Conservation (phyloP, 2,113 vertebrate genomes). For the Eira barbara region DNA sequence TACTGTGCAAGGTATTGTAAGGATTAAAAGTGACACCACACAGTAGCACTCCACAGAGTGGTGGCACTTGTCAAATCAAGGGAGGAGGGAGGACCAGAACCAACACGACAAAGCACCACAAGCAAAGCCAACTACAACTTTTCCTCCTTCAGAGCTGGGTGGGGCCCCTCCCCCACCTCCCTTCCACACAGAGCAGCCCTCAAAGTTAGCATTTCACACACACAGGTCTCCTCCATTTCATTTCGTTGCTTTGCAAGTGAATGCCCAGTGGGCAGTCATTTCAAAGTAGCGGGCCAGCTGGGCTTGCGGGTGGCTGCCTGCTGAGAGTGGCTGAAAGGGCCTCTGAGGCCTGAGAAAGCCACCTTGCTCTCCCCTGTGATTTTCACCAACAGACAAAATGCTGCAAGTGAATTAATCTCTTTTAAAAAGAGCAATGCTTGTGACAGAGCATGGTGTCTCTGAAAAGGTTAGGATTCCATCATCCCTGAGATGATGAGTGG, state of each 20-base stretch:
- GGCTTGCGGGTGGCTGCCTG: conserved; percentile 27
- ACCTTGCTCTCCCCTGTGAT: conserved; percentile 69
- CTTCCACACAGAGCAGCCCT: neutral
- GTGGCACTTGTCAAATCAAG: neutral
- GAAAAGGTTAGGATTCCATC: conserved; percentile 79
- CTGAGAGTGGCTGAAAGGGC: conserved; percentile 68
- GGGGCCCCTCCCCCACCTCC: neutral
- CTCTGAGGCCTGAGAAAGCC: conserved; percentile 62
- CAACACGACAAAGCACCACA: neutral
- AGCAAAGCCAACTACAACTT: neutral
- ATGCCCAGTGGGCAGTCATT: conserved; percentile 71
- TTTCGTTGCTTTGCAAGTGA: conserved; percentile 68
- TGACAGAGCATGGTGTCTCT: conserved; percentile 71
- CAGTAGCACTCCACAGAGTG: neutral
- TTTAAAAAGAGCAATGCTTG: conserved; percentile 79
- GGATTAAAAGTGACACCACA: neutral
- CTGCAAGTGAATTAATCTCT: conserved; percentile 78
- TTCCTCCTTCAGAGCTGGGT: neutral
- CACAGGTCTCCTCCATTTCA: conserved; percentile 20
- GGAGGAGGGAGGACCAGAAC: neutral
- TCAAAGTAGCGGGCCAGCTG: conserved; percentile 68
- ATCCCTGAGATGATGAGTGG: conserved; percentile 72
- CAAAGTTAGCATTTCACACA: conserved; percentile 52
- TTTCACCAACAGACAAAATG: conserved; percentile 68
- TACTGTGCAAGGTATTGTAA: neutral